Evolutionary conservation across 2,113 vertebrate species (phyloP).

Genomic region (Sceloporus undulatus): DNA sequence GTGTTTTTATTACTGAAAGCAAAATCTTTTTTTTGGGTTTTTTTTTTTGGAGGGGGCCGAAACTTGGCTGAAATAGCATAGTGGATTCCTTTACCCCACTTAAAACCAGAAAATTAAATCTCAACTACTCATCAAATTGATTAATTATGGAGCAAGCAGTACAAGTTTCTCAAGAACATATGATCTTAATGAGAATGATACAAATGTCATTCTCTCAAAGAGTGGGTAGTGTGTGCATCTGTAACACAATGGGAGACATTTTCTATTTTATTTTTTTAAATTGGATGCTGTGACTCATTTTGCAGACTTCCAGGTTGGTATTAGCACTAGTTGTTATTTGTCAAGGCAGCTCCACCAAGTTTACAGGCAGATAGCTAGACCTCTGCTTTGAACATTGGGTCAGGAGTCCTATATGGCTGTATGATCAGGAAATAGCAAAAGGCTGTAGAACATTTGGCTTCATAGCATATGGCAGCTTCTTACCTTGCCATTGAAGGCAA

Average conservation of each 20-base stretch:
- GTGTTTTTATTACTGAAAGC: too few species aligned
- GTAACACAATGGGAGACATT: fast-evolving
- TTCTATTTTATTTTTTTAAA: slow-evolving; percentile 9
- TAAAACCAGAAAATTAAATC: neutral
- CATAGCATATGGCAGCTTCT: neutral
- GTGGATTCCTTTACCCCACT: neutral
- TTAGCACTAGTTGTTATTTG: too few species aligned
- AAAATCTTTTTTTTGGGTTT: too few species aligned
- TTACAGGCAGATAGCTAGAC: slow-evolving; percentile 10
- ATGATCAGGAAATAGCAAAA: slow-evolving; percentile 31
- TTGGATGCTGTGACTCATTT: neutral
- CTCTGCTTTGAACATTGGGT: slow-evolving; percentile 34
- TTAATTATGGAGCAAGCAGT: neutral
- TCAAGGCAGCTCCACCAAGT: slow-evolving; percentile 31
- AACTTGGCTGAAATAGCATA: neutral
- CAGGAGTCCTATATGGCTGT: slow-evolving; percentile 2
- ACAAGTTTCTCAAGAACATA: neutral
- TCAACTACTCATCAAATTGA: slow-evolving; percentile 14
- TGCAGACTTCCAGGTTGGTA: slow-evolving; percentile 29
- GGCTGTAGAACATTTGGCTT: neutral
- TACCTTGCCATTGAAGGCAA: neutral
- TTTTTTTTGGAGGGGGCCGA: too few species aligned
- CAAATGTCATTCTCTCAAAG: neutral
- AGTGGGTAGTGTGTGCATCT: slow-evolving; percentile 13
- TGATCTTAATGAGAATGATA: neutral